phyloP scores from a whole-genome alignment of 2,888 invertebrate species.

The Lasioglossum marginatum region DNA sequence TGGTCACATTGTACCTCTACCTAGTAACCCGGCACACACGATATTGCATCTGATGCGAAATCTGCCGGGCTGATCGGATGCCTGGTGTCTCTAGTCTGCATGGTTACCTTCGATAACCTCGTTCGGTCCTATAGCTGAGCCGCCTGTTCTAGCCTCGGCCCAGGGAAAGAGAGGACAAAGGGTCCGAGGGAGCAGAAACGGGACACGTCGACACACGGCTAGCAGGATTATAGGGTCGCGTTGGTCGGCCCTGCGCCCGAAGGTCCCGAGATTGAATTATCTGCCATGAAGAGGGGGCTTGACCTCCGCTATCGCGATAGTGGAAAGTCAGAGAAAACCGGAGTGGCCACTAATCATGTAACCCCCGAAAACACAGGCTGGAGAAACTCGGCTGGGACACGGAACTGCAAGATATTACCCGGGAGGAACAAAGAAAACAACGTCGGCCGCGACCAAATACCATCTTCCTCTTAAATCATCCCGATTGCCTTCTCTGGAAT shows the following conservation, averaged over 20 bases:
- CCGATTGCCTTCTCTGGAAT: conserved; percentile 41
- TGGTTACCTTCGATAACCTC: conserved; percentile 78
- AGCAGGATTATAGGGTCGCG: conserved; percentile 67
- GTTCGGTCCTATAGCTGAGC: conserved; percentile 38
- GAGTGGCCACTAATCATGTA: conserved; percentile 73
- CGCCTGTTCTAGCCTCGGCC: conserved; percentile 36
- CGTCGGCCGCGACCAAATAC: conserved; percentile 56
- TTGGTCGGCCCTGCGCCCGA: conserved; percentile 60
- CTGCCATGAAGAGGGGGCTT: conserved; percentile 70
- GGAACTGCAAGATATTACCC: conserved; percentile 65
- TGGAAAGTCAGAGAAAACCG: conserved; percentile 67
- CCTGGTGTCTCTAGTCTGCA: conserved; percentile 62
- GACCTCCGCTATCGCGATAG: conserved; percentile 70
- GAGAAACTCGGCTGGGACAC: conserved; percentile 52
- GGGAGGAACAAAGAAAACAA: conserved; percentile 71
- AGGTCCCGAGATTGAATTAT: conserved; percentile 80
- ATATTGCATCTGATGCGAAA: conserved; percentile 79
- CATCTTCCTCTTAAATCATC: conserved; percentile 75
- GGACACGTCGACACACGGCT: conserved; percentile 54
- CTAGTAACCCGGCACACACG: conserved; percentile 65
- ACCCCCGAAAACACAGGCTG: conserved; percentile 56
- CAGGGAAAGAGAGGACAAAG: conserved; percentile 65
- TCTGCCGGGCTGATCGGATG: conserved; percentile 68
- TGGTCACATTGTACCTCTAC: conserved; percentile 70
- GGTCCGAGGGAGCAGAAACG: conserved; percentile 47